Percentiles rank a stretch among this genome's conserved stretches.
These are phyloP conservation scores for Ovis aries DNA, from an alignment of 2,113 vertebrate species.

Conservation along the genomic window ARS-UI_Ramb_v3.0 NC_056066.1:54592001-54592500, in stretches of 20 bases:
- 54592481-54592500: neutral
- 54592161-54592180: no score
- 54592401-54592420: neutral
- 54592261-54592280: rapidly evolving
- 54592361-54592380: neutral
- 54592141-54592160: neutral
- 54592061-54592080: neutral
- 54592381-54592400: constrained; percentile 61
- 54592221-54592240: neutral
- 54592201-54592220: neutral
- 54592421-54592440: constrained; percentile 24
- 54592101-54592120: neutral
- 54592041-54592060: neutral
- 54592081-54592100: neutral
- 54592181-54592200: neutral
- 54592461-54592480: neutral
- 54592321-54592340: neutral
- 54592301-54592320: neutral
- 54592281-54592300: rapidly evolving
- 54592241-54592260: rapidly evolving
- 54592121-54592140: rapidly evolving
- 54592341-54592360: neutral
- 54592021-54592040: neutral
- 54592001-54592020: neutral
- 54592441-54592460: neutral